phyloP scores from a whole-genome alignment of 1,140 invertebrate genomes.

The Saxidomus purpurata region DNA sequence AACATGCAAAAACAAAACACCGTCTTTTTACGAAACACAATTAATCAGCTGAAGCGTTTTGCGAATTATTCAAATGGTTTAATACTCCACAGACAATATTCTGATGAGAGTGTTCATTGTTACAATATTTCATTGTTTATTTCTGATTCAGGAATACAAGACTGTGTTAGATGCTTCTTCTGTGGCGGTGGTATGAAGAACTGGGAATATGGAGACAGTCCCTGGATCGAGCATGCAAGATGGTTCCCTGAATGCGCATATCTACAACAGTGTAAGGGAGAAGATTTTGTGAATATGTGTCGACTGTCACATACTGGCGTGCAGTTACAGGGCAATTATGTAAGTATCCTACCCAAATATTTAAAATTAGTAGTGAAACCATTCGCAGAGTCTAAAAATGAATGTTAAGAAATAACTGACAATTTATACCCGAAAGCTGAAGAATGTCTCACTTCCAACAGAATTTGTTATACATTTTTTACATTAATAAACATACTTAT shows the following conservation, averaged over 20 bases:
- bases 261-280: constrained; percentile 91
- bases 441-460: background rate
- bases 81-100: too few relatives aligned
- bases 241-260: constrained; percentile 88
- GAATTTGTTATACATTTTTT: background rate
- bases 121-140: too few relatives aligned
- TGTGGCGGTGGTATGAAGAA: constrained; percentile 95
- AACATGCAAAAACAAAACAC: too few relatives aligned
- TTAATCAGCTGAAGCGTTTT: too few relatives aligned
- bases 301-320: background rate
- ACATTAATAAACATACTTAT: background rate
- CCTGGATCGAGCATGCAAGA: constrained; percentile 74
- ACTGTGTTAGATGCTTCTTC: constrained; percentile 94
- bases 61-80: too few relatives aligned
- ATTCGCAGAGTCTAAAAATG: background rate
- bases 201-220: constrained; percentile 90
- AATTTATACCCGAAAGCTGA: background rate
- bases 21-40: too few relatives aligned
- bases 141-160: constrained; percentile 88
- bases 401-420: background rate
- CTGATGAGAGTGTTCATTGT: too few relatives aligned
- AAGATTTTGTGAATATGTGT: constrained; percentile 88
- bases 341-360: background rate
- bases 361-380: background rate
- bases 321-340: background rate